These are phyloP conservation scores for Melanaphis sacchari DNA, from an alignment of 1,140 invertebrate species.

Conservation along the genomic window DNA sequence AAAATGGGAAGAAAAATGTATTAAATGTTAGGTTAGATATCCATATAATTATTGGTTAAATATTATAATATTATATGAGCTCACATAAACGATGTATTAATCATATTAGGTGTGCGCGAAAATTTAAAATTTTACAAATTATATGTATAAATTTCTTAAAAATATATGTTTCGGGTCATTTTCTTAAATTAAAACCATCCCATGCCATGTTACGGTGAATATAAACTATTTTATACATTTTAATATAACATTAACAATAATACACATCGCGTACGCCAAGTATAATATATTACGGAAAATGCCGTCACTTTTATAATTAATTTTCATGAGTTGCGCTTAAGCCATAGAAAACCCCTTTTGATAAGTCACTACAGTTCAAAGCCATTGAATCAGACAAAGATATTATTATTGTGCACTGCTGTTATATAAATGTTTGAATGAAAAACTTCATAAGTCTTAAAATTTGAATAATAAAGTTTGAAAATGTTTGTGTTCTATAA, in stretches of 20 bases:
- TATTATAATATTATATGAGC: no score
- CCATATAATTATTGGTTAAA: no score
- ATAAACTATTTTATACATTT: background rate
- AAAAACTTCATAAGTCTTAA: background rate
- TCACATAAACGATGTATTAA: no score
- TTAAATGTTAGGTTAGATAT: no score
- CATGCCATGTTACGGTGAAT: no score
- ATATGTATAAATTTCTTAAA: no score
- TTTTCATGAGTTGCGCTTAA: background rate
- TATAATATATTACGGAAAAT: background rate
- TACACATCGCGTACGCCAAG: background rate
- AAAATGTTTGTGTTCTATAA: background rate
- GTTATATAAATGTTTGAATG: background rate
- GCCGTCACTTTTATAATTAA: background rate
- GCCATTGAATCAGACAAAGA: background rate
- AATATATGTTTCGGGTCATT: no score
- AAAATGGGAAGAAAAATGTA: no score
- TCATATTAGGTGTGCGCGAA: no score
- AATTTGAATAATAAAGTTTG: slow-evolving; percentile 3
- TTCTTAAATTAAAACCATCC: no score
- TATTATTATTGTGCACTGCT: background rate
- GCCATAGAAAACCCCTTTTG: background rate
- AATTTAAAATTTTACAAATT: no score
- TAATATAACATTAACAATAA: background rate
- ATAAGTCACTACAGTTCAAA: slow-evolving; percentile 6